A percentile compares a stretch with the other conserved stretches of the same genome.
phyloP scores from a whole-genome alignment of 2,113 vertebrate genomes.

The Chamaetylas fuelleborni region DNA sequence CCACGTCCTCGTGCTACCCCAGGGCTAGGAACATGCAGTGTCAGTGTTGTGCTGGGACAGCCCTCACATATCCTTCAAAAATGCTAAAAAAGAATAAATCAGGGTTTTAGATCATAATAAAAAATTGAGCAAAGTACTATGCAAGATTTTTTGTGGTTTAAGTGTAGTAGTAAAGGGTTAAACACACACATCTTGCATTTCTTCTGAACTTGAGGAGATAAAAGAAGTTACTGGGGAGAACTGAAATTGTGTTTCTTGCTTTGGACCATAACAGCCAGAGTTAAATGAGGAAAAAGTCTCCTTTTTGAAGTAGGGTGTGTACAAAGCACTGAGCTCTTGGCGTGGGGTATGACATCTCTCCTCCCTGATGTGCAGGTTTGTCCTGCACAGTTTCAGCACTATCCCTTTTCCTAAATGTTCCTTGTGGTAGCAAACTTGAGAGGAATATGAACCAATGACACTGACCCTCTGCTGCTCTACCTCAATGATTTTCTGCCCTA shows the following conservation, averaged over 20 bases:
- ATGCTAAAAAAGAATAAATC: neutral
- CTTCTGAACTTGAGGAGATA: neutral
- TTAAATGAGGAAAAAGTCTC: neutral
- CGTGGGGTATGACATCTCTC: neutral
- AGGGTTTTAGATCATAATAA: neutral
- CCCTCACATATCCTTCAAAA: neutral
- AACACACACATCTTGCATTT: neutral
- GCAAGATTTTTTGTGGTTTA: neutral
- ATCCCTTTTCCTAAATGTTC: neutral
- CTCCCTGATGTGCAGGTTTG: neutral
- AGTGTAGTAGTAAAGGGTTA: neutral
- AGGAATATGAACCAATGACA: accelerated
- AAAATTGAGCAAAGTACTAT: neutral
- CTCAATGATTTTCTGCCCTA: neutral
- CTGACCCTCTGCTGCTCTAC: neutral
- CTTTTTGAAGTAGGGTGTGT: neutral
- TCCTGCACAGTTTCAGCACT: neutral
- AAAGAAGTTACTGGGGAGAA: neutral
- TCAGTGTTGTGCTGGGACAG: neutral
- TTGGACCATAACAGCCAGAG: accelerated
- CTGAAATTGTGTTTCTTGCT: neutral
- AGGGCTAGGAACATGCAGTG: neutral
- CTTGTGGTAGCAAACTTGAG: neutral
- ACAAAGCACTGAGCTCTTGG: neutral
- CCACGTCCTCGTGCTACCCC: accelerated